Base-by-base conservation (phyloP, 2,888 invertebrate genomes). In the Yponomeuta sedellus region DNA sequence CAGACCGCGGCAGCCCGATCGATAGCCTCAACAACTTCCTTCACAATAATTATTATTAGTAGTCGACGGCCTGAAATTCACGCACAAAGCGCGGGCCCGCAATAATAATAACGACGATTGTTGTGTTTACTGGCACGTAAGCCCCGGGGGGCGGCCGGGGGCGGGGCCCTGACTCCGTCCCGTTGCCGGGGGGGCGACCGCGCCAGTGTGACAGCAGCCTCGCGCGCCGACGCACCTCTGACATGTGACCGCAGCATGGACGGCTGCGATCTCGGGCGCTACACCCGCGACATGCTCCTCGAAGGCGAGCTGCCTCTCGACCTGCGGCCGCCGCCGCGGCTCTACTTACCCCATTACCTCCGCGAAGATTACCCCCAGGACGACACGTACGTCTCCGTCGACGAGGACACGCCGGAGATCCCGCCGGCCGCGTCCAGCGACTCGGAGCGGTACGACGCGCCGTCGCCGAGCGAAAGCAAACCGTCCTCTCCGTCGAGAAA, bases 61-160 rank as follows among this genome's bases (percentile, higher is more conserved):
- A 89, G 86, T 86, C 85, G 83, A 76, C 88, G 88, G 88, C 86
- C 90, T 90, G 91, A 90, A 90, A 90, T 90, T 90, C 90, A 88
- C 88, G 89, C 89, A 90, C 90, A 90, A 90, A 91, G 90, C 88
- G 82, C 84, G 86, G 89, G 84, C 85, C 91, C 89, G 83, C 89
- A 89, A 87, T 85, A 88, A 91, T 91, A 91, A 91, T 91, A 91
- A 91, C 88, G 88, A 86, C 90, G 88, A 89, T 89, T 91, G 91
- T 91, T 91, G 89, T 90, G 91, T 90, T 91, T 89, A 90, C 86
- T 89, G 90, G 86, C 86, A 89, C 91, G 90, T 89, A 86, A 90
- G 88, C 87, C 85, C 76, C 80, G 76, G 74, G 73, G 72, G 76
- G 78, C 56, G 52, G 69, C 69, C 67, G 69, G 66, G 52, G 67